phyloP scores from a whole-genome alignment of 2,113 vertebrate genomes.

The Phalacrocorax pelagicus region DNA sequence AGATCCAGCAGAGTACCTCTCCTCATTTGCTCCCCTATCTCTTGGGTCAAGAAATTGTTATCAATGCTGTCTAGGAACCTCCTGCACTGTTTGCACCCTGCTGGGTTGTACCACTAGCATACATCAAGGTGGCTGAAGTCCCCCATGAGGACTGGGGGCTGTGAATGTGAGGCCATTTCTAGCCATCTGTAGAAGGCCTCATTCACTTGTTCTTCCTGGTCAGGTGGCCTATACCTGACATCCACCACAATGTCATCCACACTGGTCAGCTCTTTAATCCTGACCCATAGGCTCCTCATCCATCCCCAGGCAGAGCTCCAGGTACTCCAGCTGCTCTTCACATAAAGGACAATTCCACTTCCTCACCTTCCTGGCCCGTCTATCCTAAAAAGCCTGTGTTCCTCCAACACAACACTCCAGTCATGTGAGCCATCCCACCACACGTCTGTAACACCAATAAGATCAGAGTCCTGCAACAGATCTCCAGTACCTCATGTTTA shows the following conservation, averaged over 20 bases:
- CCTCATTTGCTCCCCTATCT: not conserved
- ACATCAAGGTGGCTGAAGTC: too few species aligned
- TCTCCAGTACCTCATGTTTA: not conserved
- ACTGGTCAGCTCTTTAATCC: not conserved
- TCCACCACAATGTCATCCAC: not conserved
- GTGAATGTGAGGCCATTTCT: not conserved
- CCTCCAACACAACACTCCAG: not conserved
- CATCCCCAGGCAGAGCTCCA: not conserved
- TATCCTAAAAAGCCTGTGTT: not conserved
- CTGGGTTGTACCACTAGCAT: not conserved
- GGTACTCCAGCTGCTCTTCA: not conserved
- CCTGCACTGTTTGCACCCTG: not conserved
- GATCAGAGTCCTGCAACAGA: not conserved
- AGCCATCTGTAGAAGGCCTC: not conserved
- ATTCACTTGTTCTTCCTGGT: not conserved
- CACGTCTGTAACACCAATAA: not conserved
- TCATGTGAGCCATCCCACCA: not conserved
- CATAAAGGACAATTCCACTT: not conserved
- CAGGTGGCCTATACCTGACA: not conserved
- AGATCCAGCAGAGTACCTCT: not conserved
- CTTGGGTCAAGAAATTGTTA: not conserved
- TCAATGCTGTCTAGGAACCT: not conserved
- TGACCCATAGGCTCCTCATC: not conserved
- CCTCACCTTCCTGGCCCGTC: not conserved
- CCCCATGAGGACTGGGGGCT: not conserved